Evolutionary conservation across 2,113 vertebrate genomes (phyloP), one percentile per base, ranked within the genome.

Genomic region (Motacilla tschutschensis): DNA sequence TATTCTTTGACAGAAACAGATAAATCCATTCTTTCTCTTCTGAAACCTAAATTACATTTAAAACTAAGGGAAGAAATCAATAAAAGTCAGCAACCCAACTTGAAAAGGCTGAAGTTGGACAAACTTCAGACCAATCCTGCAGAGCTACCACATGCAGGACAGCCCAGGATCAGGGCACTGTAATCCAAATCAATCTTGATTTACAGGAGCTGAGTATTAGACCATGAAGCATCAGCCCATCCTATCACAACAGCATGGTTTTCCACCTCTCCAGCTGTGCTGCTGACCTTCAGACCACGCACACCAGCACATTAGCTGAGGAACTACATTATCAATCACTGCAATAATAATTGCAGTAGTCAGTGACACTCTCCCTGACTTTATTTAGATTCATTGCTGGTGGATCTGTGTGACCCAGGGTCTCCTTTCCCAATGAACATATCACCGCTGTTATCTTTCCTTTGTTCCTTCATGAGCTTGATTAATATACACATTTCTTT

Each of bases 241-340:
- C 38, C 21, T 79, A 69, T 88, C 54, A 78, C 70, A 69, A 58
- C 43, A 83, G 69, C 65, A 57, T 38, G 53, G 48, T 73, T 85
- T 87, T 88, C 66, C 72, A 87, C 73, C 79, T 90, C 79, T 69
- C 79, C 87, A 77, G 79, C 85, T 91, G 88, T 73, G 94, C 83
- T n/a, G 10, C 63, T 94, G 83, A 88, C 80, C 80, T 92, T 91
- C 79, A 86, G 84, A 87, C 67, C 79, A 63, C 0, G 1, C 44
- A 65, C 10, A 0, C 50, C 3, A 1, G 15, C 57, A 72, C 4
- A 3, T 86, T 76, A 90, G 50, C 84, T 40, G 58, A 82, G 51
- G n/a, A 86, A 79, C 74, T 47, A 73, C 66, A 41, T 76, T 88
- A 89, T 91, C 80, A 88, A 91, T 92, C 90, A 92, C 55, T 2